phyloP scores from a whole-genome alignment of 2,797 vertebrate genomes.

The Paguma larvata region DNA sequence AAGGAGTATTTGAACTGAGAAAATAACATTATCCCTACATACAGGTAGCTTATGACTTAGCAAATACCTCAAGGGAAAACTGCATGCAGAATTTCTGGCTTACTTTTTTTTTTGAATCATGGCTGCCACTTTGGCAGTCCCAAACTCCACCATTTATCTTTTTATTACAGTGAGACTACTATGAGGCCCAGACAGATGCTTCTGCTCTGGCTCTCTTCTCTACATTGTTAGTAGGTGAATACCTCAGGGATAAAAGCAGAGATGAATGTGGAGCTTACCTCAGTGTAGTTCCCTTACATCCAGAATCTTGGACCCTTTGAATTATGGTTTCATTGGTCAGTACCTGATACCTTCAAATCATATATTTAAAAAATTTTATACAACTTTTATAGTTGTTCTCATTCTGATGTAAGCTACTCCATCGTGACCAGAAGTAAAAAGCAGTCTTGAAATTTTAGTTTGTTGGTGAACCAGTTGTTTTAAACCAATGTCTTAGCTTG shows the following conservation, averaged over 20 bases:
- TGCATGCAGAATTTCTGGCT: background rate
- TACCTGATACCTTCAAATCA: background rate
- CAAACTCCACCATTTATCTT: background rate
- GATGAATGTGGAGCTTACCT: background rate
- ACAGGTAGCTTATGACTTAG: background rate
- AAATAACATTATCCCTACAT: background rate
- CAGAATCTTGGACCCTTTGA: background rate
- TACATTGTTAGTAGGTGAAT: background rate
- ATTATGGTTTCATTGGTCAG: background rate
- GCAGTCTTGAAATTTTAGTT: background rate
- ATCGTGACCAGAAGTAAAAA: background rate
- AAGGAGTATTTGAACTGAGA: background rate
- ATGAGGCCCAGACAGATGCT: background rate
- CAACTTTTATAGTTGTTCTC: background rate
- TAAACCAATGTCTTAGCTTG: conserved; percentile 22
- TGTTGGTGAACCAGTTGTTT: background rate
- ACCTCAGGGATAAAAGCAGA: background rate
- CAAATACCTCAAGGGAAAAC: background rate
- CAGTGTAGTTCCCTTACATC: background rate
- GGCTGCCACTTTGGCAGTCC: background rate
- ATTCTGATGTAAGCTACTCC: background rate
- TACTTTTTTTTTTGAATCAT: background rate
- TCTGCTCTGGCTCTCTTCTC: background rate
- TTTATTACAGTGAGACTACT: background rate
- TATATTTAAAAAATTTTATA: conserved; percentile 5